Conservation (phyloP, 2,888 invertebrate species). For the Mesoligia furuncula region DNA sequence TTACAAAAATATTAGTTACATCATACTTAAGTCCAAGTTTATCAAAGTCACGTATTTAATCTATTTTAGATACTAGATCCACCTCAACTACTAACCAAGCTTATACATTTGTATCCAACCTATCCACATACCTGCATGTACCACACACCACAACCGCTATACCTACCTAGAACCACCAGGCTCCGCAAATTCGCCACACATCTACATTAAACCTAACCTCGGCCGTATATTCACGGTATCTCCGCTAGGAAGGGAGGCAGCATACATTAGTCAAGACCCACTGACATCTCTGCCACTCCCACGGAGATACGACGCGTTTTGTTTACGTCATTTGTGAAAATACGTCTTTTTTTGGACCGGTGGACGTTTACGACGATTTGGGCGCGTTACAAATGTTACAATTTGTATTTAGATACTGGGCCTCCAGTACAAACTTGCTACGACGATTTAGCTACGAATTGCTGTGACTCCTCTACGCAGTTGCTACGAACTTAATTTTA, state of each 20-base stretch:
- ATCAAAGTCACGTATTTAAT: neutral
- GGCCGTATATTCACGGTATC: constrained; percentile 65
- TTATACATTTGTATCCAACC: neutral
- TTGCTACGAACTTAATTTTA: constrained; percentile 20
- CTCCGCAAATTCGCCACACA: constrained; percentile 54
- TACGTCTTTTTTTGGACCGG: constrained; percentile 28
- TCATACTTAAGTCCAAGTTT: neutral
- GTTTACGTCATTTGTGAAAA: constrained; percentile 56
- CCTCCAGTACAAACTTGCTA: neutral
- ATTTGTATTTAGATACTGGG: neutral
- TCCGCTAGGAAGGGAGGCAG: constrained; percentile 55
- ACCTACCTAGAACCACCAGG: constrained; percentile 30
- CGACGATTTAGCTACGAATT: constrained; percentile 14
- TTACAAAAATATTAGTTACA: no score
- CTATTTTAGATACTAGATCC: neutral
- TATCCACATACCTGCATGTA: neutral
- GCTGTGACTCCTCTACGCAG: constrained; percentile 1
- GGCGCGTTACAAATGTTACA: neutral
- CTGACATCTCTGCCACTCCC: constrained; percentile 66
- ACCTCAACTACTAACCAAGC: neutral
- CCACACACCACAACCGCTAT: constrained; percentile 16
- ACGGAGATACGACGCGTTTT: constrained; percentile 57
- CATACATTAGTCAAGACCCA: constrained; percentile 63
- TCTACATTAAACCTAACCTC: constrained; percentile 60
- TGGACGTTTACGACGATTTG: neutral